These are phyloP conservation scores for Temnothorax longispinosus DNA, from an alignment of 1,140 invertebrate genomes.

Conservation along the genomic window DNA sequence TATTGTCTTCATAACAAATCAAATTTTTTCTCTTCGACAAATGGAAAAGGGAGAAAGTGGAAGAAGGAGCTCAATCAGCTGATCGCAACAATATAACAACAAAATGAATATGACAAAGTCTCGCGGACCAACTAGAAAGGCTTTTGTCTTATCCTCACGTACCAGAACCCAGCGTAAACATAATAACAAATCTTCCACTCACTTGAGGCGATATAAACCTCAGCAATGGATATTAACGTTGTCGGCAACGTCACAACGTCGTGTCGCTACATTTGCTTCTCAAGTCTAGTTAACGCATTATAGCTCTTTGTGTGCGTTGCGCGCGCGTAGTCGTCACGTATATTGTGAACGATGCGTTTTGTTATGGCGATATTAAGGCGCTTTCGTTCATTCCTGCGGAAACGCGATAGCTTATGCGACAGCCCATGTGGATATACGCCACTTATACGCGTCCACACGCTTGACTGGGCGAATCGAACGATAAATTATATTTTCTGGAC, in stretches of 20 bases:
- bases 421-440: constrained; percentile 38
- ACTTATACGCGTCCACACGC: constrained; percentile 56
- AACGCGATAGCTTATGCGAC: constrained; percentile 79
- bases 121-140: not conserved
- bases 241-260: constrained; percentile 12
- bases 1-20: not conserved
- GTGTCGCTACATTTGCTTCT: constrained; percentile 74
- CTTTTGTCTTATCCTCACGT: constrained; percentile 67
- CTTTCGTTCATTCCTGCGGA: constrained; percentile 80
- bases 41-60: not conserved
- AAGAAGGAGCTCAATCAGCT: not conserved
- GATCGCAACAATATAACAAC: not conserved
- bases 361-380: constrained; percentile 76
- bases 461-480: constrained; percentile 41
- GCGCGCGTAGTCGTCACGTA: not conserved
- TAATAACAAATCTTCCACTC: constrained; percentile 79
- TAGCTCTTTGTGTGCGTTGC: constrained; percentile 45
- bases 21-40: not conserved
- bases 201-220: constrained; percentile 77
- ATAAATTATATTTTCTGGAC: constrained; percentile 64
- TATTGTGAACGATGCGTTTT: constrained; percentile 67
- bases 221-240: constrained; percentile 69
- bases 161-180: constrained; percentile 52
- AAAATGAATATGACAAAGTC: not conserved
- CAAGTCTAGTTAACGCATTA: constrained; percentile 58